Evolutionary conservation across 2,888 invertebrate genomes (phyloP), one percentile per base, ranked within the genome.

Genomic region (Diabrotica balteata): DNA sequence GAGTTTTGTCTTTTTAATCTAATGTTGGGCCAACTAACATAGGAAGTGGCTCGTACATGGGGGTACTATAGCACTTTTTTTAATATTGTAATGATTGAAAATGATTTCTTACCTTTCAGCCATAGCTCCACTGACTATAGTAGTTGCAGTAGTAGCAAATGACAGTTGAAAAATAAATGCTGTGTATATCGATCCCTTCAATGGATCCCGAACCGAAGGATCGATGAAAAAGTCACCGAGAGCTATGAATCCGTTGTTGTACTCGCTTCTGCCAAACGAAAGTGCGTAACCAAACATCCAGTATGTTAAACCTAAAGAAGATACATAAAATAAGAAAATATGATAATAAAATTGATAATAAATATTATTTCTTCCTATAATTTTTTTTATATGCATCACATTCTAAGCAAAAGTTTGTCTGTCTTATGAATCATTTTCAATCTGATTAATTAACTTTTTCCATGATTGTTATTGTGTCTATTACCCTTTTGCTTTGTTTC

Each of bases 271-370:
- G 0, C 96, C 97, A 79, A 95, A 97, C 6, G 95, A 95, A 84
- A 97, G 87, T 0, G 95, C 96, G 83, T 93, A 97, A 0, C 97
- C 97, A 80, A 97, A 95, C 47, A 94, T 88, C 97, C 97, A 98
- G 84, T 97, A 97, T 0, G 96, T 95, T 10, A 95, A 83, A 68
- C 95, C 89, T 89, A 75, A 67, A 65, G 62, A 66, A 44, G 49
- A 57, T 42, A 4, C 1, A 32, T 32, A 32, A 4, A 32, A 32
- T 32, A 32, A 32, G 32, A 2, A 32, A 32, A 32, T 17, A 17
- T 17, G 1, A 17, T 1, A 17, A 17, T 17, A 17, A 17, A 17
- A 17, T 17, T 17, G 17, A 17, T 17, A 17, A 17, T 17, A 17
- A 17, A 1, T 17, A 17, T 17, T 17, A 17, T 17, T 17, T 17